Conservation (phyloP, 2,888 invertebrate species). For the Myathropa florea region DNA sequence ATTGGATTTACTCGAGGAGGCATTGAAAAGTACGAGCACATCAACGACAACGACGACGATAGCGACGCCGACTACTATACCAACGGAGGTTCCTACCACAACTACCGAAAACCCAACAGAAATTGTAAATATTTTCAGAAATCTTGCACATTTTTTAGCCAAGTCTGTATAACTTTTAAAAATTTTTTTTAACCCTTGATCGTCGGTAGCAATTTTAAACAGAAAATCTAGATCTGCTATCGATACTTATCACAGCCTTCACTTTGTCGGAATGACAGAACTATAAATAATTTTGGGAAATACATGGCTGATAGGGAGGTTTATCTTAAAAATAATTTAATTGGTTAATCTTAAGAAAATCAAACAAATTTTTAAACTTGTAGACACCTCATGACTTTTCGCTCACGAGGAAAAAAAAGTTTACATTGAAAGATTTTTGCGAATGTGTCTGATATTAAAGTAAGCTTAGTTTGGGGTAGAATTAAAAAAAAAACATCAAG, state of each 20-base stretch:
- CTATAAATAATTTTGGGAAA: background rate
- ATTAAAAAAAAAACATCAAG: no score
- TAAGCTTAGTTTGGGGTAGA: no score
- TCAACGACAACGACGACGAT: slow-evolving; percentile 68
- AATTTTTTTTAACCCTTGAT: no score
- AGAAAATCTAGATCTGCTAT: background rate
- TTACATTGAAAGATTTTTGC: no score
- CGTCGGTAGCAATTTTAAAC: background rate
- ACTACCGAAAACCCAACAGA: background rate
- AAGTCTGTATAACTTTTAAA: background rate
- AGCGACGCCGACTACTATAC: slow-evolving; percentile 53
- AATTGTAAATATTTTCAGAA: background rate
- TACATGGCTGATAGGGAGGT: background rate
- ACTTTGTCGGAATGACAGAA: background rate
- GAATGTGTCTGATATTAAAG: no score
- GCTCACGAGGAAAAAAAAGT: no score
- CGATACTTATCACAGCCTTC: background rate
- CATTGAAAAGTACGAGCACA: slow-evolving; percentile 64
- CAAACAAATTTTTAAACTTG: background rate
- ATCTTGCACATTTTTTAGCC: no score
- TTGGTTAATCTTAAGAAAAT: background rate
- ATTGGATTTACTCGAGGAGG: slow-evolving; percentile 74
- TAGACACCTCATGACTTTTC: no score
- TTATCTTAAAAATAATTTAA: background rate
- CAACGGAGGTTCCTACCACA: slow-evolving; percentile 37